A percentile compares a stretch with the other conserved stretches of the same genome.
Evolutionary conservation across 2,113 vertebrate species (phyloP).

Genomic region (Plectropomus leopardus): DNA sequence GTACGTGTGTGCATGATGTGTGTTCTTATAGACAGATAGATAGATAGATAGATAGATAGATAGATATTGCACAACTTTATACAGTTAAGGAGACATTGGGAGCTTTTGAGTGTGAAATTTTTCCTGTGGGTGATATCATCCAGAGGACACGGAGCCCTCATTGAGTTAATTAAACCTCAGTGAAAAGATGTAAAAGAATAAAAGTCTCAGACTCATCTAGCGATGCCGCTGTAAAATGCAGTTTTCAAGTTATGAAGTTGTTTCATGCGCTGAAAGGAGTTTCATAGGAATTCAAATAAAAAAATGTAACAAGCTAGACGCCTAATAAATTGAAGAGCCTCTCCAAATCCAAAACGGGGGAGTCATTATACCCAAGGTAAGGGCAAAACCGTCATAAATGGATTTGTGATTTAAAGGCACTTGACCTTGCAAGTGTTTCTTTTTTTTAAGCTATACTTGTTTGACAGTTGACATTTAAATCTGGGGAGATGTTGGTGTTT

Average conservation of each 20-base stretch:
- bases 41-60: not conserved
- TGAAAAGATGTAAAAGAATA: slow-evolving; percentile 65
- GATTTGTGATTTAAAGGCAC: slow-evolving; percentile 12
- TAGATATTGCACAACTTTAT: not conserved
- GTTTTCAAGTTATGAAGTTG: slow-evolving; percentile 68
- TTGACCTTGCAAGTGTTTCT: slow-evolving; percentile 16
- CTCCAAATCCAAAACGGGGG: slow-evolving; percentile 23
- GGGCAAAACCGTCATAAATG: slow-evolving; percentile 35
- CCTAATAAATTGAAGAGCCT: slow-evolving; percentile 56
- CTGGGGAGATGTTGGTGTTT: not conserved
- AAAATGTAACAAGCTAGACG: slow-evolving; percentile 51
- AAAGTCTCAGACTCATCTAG: slow-evolving; percentile 33
- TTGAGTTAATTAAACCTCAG: slow-evolving; percentile 75
- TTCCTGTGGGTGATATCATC: slow-evolving; percentile 60
- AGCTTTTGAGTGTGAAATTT: slow-evolving; percentile 48
- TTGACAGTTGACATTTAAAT: slow-evolving; percentile 24
- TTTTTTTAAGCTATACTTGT: not conserved
- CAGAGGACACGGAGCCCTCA: slow-evolving; percentile 67
- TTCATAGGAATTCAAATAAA: slow-evolving; percentile 73
- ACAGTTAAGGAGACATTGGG: slow-evolving; percentile 34
- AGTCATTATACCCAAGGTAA: slow-evolving; percentile 42
- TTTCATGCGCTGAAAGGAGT: slow-evolving; percentile 53
- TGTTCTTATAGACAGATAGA: slow-evolving; percentile 2
- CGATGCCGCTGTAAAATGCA: slow-evolving; percentile 43
- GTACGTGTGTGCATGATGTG: slow-evolving; percentile 3